Base-by-base conservation (phyloP, 2,888 invertebrate species). In the Heliconius sara region DNA sequence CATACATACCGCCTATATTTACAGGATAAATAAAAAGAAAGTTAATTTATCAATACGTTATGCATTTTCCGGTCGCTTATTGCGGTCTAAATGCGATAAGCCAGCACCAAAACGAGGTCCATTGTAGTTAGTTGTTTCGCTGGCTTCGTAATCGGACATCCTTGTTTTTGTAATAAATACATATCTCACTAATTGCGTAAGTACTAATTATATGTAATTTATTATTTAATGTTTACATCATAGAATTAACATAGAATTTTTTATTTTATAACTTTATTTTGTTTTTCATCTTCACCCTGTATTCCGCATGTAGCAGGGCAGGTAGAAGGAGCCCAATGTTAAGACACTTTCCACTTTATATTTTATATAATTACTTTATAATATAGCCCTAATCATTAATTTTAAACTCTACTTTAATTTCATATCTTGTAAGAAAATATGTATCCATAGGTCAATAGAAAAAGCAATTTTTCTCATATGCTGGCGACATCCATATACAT, bases 391-490 rank as follows among this genome's bases (percentile, higher is more conserved):
- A 60, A 3, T 60, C 3, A 7, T 60, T 19, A 60, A 22, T 60
- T 60, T 60, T 13, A 25, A 43, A 6, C 3, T 68, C 39, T 68
- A 68, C 22, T 6, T 43, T 68, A 39, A 68, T 43, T n/a, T 68
- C 7, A n/a, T 70, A 13, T 43, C 16, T 70, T 43, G 43, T 25
- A 25, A 47, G 43, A 70, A 70, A 22, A 39, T 19, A 2, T 43
- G 34, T 78, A 43, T 63, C 65, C 43, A 73, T 57, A n/a, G 27
- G 68, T 63, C 43, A 79, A 52, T 43, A 75, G 70, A 77, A 82
- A 80, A 80, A 77, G 74, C 74, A 34, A 66, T 73, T 68, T 80
- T 80, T 83, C 82, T 81, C 79, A 80, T 77, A 76, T 79, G 67
- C 65, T 79, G 65, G 76, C 77, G 77, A 80, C 80, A 82, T 76